A percentile compares a stretch with the other conserved stretches of the same genome.
Evolutionary conservation across 2,113 vertebrate species (phyloP).

Genomic region (Caranx melampygus): DNA sequence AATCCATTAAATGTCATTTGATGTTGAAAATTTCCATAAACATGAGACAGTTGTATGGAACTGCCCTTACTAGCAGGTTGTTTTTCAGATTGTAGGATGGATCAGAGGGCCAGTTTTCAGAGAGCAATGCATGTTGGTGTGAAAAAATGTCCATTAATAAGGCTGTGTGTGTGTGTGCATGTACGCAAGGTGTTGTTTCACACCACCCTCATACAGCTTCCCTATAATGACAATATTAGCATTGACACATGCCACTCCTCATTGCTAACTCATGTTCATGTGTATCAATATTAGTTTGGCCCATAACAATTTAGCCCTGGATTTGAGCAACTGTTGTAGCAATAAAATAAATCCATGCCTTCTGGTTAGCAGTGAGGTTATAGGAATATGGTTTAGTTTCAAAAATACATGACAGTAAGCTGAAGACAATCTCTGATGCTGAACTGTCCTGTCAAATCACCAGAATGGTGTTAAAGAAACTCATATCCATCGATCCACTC

Average conservation of each 20-base stretch:
- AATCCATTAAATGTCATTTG: neutral
- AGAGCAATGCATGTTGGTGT: constrained; percentile 43
- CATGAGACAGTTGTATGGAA: neutral
- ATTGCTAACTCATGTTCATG: neutral
- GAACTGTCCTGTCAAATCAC: neutral
- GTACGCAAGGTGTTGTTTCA: neutral
- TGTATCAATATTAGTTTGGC: constrained; percentile 5
- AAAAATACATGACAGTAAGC: neutral
- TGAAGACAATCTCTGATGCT: constrained; percentile 14
- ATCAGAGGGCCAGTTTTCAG: constrained; percentile 37
- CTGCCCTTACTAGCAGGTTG: neutral
- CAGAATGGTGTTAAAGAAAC: neutral
- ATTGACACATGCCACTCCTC: constrained; percentile 11
- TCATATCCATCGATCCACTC: neutral
- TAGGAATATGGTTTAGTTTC: neutral
- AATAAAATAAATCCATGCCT: neutral
- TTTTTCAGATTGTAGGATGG: constrained; percentile 17
- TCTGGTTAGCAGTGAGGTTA: neutral
- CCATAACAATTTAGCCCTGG: neutral
- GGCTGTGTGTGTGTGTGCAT: constrained; percentile 3
- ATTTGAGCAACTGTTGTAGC: neutral
- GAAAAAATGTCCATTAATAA: no score
- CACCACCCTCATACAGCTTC: neutral
- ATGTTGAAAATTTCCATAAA: neutral
- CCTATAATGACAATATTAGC: constrained; percentile 6